phyloP scores from a whole-genome alignment of 2,888 invertebrate species.

The Melieria omissa region DNA sequence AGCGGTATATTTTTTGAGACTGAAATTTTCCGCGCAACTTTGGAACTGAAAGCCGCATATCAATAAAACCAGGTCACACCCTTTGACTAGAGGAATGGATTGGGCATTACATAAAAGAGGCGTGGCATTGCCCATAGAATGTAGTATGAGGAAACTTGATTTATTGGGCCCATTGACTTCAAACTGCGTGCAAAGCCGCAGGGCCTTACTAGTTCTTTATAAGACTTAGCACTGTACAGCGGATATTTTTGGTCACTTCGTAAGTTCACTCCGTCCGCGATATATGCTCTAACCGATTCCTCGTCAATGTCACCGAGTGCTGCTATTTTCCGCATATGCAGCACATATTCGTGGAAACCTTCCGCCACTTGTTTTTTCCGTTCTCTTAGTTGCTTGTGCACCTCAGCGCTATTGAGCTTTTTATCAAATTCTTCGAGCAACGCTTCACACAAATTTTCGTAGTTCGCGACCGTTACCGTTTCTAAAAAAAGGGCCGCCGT shows the following conservation, averaged over 20 bases:
- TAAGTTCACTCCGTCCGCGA: slow-evolving; percentile 31
- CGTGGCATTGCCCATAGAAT: too few species aligned
- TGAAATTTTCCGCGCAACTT: too few species aligned
- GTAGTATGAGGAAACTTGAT: too few species aligned
- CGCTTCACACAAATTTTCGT: slow-evolving; percentile 11
- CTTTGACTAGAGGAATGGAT: too few species aligned
- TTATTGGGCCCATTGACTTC: too few species aligned
- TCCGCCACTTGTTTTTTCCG: slow-evolving; percentile 31
- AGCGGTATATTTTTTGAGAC: too few species aligned
- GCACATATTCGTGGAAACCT: slow-evolving; percentile 36
- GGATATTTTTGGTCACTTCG: slow-evolving; percentile 34
- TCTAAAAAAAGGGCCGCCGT: slow-evolving; percentile 40
- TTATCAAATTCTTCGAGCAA: slow-evolving; percentile 34
- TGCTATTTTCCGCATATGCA: slow-evolving; percentile 37
- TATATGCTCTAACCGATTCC: slow-evolving; percentile 26
- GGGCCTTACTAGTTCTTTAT: slow-evolving; percentile 35
- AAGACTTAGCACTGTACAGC: slow-evolving; percentile 29
- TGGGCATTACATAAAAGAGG: too few species aligned
- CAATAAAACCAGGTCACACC: too few species aligned
- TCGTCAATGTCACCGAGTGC: slow-evolving; percentile 26
- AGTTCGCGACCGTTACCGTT: slow-evolving; percentile 26
- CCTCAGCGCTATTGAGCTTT: slow-evolving; percentile 34
- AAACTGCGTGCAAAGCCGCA: too few species aligned
- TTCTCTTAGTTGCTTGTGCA: slow-evolving; percentile 31
- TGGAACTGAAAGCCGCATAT: too few species aligned